Percentiles rank a stretch among this genome's conserved stretches.
phyloP scores from a whole-genome alignment of 2,888 invertebrate species.

The Brachynemurus nebulosus region DNA sequence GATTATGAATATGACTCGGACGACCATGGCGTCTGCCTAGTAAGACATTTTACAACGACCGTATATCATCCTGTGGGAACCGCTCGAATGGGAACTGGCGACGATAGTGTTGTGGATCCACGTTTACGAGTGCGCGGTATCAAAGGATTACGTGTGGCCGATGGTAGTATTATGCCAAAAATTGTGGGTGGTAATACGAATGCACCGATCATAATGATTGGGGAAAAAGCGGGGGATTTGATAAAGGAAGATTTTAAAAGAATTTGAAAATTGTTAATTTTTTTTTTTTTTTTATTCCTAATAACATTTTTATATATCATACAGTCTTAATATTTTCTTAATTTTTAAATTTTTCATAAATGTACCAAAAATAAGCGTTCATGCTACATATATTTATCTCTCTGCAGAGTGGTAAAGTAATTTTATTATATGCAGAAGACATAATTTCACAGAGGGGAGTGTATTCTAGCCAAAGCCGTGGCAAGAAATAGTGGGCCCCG shows the following conservation, averaged over 20 bases:
- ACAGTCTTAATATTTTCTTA: no score
- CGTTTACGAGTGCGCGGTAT: conserved; percentile 65
- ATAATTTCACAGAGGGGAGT: no score
- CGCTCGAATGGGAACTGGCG: conserved; percentile 74
- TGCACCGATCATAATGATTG: conserved; percentile 82
- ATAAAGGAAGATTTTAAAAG: conserved; percentile 60
- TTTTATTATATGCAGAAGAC: no score
- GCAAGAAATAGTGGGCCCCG: no score
- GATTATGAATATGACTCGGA: conserved; percentile 58
- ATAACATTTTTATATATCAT: no score
- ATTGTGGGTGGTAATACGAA: conserved; percentile 88
- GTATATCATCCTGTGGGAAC: conserved; percentile 79
- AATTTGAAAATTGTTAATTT: no score
- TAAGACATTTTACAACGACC: conserved; percentile 64
- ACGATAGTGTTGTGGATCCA: conserved; percentile 66
- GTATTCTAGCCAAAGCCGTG: no score
- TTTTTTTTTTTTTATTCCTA: no score
- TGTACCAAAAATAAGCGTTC: no score
- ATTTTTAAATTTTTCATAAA: no score
- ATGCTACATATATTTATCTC: no score
- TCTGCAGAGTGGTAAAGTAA: no score
- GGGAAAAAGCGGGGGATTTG: conserved; percentile 78
- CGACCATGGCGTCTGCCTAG: conserved; percentile 75
- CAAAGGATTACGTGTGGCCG: conserved; percentile 60
- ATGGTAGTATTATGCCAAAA: conserved; percentile 79